A percentile compares a stretch with the other conserved stretches of the same genome.
These are phyloP conservation scores for Boloria selene DNA, from an alignment of 2,888 invertebrate species.

Conservation along the genomic window DNA sequence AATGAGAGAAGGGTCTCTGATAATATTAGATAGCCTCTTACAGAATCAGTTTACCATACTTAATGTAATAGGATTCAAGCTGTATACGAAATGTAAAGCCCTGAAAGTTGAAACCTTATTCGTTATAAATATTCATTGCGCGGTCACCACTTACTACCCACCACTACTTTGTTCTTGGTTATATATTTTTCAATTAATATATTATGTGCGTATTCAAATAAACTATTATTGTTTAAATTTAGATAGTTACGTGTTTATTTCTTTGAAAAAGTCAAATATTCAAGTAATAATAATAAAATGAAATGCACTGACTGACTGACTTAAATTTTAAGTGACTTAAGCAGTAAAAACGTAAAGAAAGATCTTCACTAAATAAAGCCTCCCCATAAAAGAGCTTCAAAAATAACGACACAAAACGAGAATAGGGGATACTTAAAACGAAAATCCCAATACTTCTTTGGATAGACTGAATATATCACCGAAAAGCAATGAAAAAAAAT, in stretches of 20 bases:
- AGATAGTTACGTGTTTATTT: too few species aligned
- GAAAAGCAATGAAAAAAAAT: conserved; percentile 61
- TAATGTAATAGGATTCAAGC: conserved; percentile 42
- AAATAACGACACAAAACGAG: conserved; percentile 42
- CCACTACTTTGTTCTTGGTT: too few species aligned
- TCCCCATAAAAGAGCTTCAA: conserved; percentile 32
- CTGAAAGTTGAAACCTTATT: not conserved
- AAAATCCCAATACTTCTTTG: conserved; percentile 43
- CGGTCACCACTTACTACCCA: too few species aligned
- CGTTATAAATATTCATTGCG: not conserved
- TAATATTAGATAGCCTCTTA: conserved; percentile 39
- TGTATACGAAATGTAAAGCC: conserved; percentile 1
- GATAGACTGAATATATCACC: conserved; percentile 59
- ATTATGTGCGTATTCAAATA: too few species aligned
- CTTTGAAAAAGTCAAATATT: too few species aligned
- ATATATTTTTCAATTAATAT: too few species aligned
- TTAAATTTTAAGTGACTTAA: conserved; percentile 1
- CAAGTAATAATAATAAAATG: not conserved
- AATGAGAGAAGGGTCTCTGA: conserved; percentile 44
- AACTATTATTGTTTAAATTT: too few species aligned
- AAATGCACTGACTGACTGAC: not conserved
- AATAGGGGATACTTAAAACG: conserved; percentile 39
- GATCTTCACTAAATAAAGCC: conserved; percentile 32
- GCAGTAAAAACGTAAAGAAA: not conserved
- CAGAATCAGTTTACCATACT: conserved; percentile 43